These are phyloP conservation scores for Ictidomys tridecemlineatus DNA, from an alignment of 2,113 vertebrate genomes.

Conservation along the genomic window DNA sequence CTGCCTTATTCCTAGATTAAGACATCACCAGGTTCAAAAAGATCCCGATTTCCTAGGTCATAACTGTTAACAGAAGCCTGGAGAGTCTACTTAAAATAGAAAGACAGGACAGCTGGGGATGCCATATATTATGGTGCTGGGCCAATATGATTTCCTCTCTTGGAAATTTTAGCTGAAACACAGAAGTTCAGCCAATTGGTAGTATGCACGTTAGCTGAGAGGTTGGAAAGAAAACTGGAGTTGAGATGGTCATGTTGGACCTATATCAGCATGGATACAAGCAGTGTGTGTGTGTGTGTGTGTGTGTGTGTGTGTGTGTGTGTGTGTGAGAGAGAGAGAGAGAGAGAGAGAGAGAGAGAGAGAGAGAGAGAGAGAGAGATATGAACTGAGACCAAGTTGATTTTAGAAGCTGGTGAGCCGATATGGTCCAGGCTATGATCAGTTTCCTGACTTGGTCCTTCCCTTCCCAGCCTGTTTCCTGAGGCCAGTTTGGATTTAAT, in stretches of 20 bases:
- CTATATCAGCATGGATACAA: neutral
- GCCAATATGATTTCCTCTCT: neutral
- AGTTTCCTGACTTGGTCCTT: neutral
- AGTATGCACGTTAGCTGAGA: neutral
- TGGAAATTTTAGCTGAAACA: slow-evolving; percentile 1
- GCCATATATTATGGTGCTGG: neutral
- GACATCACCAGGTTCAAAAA: neutral
- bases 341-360: no score
- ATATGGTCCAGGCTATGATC: neutral
- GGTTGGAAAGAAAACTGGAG: neutral
- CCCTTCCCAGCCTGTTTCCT: neutral
- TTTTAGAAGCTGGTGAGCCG: neutral
- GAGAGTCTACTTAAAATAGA: neutral
- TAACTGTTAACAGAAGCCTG: neutral
- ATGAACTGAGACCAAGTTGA: neutral
- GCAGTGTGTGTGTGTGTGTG: neutral
- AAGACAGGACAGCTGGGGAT: neutral
- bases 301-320: no score
- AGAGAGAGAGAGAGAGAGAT: no score
- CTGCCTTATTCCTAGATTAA: neutral
- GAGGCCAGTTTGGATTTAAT: neutral
- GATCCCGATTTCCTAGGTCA: neutral
- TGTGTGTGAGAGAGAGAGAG: neutral
- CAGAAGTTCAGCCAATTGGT: neutral
- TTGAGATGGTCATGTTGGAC: neutral